Base-by-base conservation (phyloP, 2,113 vertebrate species). In the Paedocypris sp. region DNA sequence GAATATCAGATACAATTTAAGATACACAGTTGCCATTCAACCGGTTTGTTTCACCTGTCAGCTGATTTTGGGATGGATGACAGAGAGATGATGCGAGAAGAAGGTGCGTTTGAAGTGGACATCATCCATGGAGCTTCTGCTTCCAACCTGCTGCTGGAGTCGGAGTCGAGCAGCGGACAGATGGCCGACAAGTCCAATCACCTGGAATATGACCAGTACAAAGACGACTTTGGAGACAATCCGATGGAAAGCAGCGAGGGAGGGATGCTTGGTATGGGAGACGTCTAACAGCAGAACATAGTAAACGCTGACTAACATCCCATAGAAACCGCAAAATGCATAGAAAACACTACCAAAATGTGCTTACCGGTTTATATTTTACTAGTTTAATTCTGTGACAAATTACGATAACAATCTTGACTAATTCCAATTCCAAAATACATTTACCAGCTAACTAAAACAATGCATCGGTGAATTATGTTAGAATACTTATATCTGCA, bases 21-120 rank as follows among this genome's bases (percentile, higher is more conserved):
- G n/a, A n/a, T n/a, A n/a, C 10, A 15, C 7, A 25, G 43, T 4
- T 7, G 12, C 20, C 13, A 8, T 2, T 13, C 25, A 23, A 47
- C 12, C 7, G 4, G 25, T 5, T 10, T 2, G 12, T 65, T 19
- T 43, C 8, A 36, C 43, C 77, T 62, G 69, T 20, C 71, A 99
- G 95, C 91, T 73, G 94, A 99, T 75, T 99, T 99, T 71, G 94
- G 94, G 10, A 96, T 99, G 92, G 95, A 99, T 48, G 95, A 97
- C 62, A 83, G 95, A 56, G 95, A 98, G 80, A 97, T 99, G 81
- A 96, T 97, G 93, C 87, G 94, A 51, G 93, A 98, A 42, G 93
- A 90, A 43, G 93, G 89, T 69, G 91, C 92, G 0, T 97, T 98
- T 77, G 91, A 94, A 62, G 95, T 94, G 60, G 93, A 97, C 75